phyloP scores from a whole-genome alignment of 2,113 vertebrate genomes.

The Rhinichthys klamathensis region DNA sequence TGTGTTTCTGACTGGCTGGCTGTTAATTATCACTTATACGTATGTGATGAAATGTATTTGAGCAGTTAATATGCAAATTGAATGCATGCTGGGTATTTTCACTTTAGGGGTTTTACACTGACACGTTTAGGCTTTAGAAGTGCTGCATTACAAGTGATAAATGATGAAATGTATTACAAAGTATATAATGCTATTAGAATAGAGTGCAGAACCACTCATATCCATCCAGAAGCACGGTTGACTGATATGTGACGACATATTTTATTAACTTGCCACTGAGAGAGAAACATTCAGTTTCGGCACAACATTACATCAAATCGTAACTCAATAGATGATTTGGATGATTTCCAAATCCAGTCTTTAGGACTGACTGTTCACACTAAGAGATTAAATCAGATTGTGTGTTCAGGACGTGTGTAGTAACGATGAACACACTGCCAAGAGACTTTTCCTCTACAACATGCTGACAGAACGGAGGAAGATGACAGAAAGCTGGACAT shows the following conservation, averaged over 20 bases:
- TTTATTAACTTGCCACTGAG: constrained; percentile 5
- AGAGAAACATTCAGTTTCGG: background rate
- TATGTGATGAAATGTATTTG: background rate
- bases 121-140: background rate
- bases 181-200: background rate
- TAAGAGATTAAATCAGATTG: constrained; percentile 8
- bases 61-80: background rate
- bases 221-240: background rate
- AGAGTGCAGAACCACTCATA: background rate
- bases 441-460: background rate
- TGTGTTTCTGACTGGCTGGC: too few relatives aligned
- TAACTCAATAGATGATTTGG: background rate
- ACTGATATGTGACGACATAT: background rate
- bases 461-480: background rate
- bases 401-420: background rate
- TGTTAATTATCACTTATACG: background rate
- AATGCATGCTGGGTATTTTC: background rate
- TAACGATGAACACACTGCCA: background rate
- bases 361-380: background rate
- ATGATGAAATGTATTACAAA: background rate
- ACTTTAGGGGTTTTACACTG: background rate
- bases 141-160: background rate
- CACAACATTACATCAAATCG: background rate
- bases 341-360: constrained; percentile 2
- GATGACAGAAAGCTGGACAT: constrained; percentile 1